phyloP scores from a whole-genome alignment of 2,113 vertebrate species.

The Felis catus region DNA sequence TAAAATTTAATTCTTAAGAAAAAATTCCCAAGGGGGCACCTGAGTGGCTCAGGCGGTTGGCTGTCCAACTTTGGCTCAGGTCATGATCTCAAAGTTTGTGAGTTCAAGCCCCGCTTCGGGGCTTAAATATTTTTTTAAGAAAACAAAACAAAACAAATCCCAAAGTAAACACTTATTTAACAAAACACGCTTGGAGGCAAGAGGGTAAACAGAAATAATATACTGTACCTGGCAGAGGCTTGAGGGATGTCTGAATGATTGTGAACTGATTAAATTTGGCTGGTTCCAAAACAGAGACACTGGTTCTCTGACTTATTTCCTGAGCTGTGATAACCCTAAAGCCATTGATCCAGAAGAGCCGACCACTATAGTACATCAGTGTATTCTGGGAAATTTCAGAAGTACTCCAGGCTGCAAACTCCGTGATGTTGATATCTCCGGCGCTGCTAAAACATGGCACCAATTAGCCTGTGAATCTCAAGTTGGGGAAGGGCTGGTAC shows the following conservation, averaged over 20 bases:
- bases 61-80: too few species aligned
- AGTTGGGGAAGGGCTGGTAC: too few species aligned
- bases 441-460: conserved; percentile 61
- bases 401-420: conserved; percentile 84
- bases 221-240: conserved; percentile 85
- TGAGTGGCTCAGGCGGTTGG: too few species aligned
- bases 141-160: not conserved
- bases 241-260: conserved; percentile 83
- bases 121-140: too few species aligned
- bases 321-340: conserved; percentile 83
- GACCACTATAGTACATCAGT: conserved; percentile 84
- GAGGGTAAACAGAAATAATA: not conserved
- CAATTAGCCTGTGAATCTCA: not conserved
- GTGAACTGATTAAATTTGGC: conserved; percentile 82
- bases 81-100: too few species aligned
- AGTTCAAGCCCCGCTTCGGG: too few species aligned
- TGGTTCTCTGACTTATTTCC: conserved; percentile 83
- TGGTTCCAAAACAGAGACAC: conserved; percentile 82
- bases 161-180: not conserved
- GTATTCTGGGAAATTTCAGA: conserved; percentile 81
- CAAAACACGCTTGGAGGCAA: not conserved
- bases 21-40: not conserved
- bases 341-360: conserved; percentile 86
- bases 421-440: conserved; percentile 60
- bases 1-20: conserved; percentile 47